Evolutionary conservation across 2,888 invertebrate genomes (phyloP), one percentile per base, ranked within the genome.

Genomic region (Heliconius sara): DNA sequence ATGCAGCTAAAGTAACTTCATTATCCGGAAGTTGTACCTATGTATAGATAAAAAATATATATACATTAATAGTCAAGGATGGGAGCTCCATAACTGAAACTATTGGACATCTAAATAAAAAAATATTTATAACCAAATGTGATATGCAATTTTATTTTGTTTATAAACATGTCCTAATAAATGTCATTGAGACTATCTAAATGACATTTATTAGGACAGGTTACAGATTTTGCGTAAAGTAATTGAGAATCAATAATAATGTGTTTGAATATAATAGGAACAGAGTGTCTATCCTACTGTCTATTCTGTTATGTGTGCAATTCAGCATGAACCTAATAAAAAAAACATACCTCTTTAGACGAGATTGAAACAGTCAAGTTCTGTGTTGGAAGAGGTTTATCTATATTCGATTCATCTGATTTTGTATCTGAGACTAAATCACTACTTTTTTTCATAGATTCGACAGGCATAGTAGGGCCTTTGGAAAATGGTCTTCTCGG

Each of bases 1-100:
- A 97, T 0, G 98, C 99, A 16, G 97, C 97, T 78, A 99, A 92
- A 1, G 97, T 97, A 1, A 97, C 98, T 92, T 98, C 97, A 90
- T 98, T 98, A 83, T 97, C 97, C 0, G 99, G 99, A 79, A 99
- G 92, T 88, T 95, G 94, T 34, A 95, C 95, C 95, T 91, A 57
- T 25, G 82, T 82, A 78, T 76, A 76, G 22, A 63, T 27, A 70
- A 19, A n/a, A 60, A 34, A 27, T 30, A 76, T 65, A 76, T 65
- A 70, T 43, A 16, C 16, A 68, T 22, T 43, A 43, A 9, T 60
- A 60, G 3, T 12, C 22, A 60, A 1, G 1, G 9, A n/a, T n/a
- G 10, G 57, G 1, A 60, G 60, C 60, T 60, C n/a, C n/a, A 10
- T n/a, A n/a, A n/a, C 1, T n/a, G 4, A n/a, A 60, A 60, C 10